Evolutionary conservation across 2,797 vertebrate species (phyloP).

Genomic region (Salmo trutta): DNA sequence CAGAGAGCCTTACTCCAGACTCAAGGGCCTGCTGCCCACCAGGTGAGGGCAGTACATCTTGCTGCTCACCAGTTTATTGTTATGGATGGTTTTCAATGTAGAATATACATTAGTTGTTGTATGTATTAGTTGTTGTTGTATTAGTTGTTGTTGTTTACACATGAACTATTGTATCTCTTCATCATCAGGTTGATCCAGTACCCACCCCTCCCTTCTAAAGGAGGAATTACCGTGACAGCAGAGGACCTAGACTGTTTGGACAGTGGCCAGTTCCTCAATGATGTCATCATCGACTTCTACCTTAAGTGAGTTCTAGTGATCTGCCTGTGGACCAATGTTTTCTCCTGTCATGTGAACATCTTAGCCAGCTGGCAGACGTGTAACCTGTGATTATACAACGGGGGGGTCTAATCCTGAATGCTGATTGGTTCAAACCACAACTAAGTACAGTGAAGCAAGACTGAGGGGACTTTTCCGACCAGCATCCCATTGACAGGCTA

Average conservation of each 20-base stretch:
- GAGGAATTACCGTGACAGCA: constrained; percentile 87
- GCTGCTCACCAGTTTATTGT: neutral
- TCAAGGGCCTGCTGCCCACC: constrained; percentile 67
- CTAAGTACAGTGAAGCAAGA: neutral
- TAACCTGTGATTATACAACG: neutral
- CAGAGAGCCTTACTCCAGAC: constrained; percentile 61
- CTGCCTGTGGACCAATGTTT: neutral
- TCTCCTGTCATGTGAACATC: too few species aligned
- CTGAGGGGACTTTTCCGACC: neutral
- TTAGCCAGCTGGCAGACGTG: too few species aligned
- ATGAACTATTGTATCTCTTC: neutral
- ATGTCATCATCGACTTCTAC: constrained; percentile 96
- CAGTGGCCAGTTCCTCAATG: constrained; percentile 90
- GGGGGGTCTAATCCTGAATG: too few species aligned
- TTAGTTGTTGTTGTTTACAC: neutral
- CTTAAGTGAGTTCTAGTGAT: constrained; percentile 69
- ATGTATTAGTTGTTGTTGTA: neutral
- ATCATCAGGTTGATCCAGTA: constrained; percentile 91
- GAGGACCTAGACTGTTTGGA: constrained; percentile 91
- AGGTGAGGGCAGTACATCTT: constrained; percentile 68
- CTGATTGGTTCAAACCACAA: neutral
- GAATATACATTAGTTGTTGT: too few species aligned
- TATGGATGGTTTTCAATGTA: neutral
- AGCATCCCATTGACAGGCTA: neutral
- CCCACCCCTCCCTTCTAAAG: constrained; percentile 86